These are phyloP conservation scores for Pollenia griseotomentosa DNA, from an alignment of 2,888 invertebrate species.

Conservation along the genomic window DNA sequence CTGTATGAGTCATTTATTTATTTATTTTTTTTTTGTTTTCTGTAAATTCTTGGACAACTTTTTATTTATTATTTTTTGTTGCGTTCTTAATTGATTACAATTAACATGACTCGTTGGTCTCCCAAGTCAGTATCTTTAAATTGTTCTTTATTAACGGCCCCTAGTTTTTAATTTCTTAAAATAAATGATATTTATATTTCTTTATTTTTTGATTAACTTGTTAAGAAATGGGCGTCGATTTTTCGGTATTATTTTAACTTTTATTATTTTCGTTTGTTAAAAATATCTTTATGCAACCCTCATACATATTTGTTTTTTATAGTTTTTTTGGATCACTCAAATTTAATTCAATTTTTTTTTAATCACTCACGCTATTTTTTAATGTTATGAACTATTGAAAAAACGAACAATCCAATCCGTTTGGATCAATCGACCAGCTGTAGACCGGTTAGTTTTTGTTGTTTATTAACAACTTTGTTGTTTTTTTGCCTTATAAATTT, in stretches of 20 bases:
- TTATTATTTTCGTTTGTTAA: conserved; percentile 30
- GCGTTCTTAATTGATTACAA: conserved; percentile 71
- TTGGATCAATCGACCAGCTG: conserved; percentile 41
- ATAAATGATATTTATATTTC: conserved; percentile 27
- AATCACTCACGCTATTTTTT: conserved; percentile 21
- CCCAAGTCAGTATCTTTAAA: conserved; percentile 22
- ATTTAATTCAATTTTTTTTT: conserved; percentile 22
- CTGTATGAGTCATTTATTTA: conserved; percentile 49
- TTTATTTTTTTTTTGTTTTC: conserved; percentile 43
- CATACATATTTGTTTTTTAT: conserved; percentile 45
- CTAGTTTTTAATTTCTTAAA: conserved; percentile 33
- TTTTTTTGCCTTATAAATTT: conserved; percentile 26
- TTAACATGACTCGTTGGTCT: conserved; percentile 61
- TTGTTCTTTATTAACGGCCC: conserved; percentile 52
- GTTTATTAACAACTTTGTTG: conserved; percentile 44
- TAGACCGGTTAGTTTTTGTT: conserved; percentile 52
- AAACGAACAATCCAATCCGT: conserved; percentile 19
- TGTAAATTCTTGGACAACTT: conserved; percentile 45
- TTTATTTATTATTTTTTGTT: conserved; percentile 32
- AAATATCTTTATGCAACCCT: conserved; percentile 36
- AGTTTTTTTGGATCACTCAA: conserved; percentile 45
- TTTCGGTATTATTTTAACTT: conserved; percentile 25
- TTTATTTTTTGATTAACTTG: conserved; percentile 43
- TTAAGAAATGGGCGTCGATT: conserved; percentile 36
- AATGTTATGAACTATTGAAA: conserved; percentile 25